These are phyloP conservation scores for Pteromalus puparum DNA, from an alignment of 1,140 invertebrate species.

Conservation along the genomic window DNA sequence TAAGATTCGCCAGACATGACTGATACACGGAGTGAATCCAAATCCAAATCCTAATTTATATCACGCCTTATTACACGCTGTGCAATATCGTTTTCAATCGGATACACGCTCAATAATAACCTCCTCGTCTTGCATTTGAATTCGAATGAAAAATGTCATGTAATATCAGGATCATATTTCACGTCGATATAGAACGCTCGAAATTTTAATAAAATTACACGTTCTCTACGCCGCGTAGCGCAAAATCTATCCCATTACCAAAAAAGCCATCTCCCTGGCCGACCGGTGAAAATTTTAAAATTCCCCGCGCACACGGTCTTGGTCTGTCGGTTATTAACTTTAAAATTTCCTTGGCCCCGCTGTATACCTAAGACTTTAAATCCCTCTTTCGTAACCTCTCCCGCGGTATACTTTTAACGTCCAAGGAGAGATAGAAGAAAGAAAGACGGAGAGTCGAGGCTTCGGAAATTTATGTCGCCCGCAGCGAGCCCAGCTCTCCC, in stretches of 20 bases:
- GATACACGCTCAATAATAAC: too few species aligned
- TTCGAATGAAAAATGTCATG: too few species aligned
- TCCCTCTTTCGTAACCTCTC: constrained; percentile 16
- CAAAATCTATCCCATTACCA: constrained; percentile 34
- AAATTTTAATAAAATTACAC: constrained; percentile 37
- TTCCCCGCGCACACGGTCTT: constrained; percentile 42
- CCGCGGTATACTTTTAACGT: constrained; percentile 32
- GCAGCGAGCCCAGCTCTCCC: constrained; percentile 20
- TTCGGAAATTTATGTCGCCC: constrained; percentile 39
- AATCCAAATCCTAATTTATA: not conserved
- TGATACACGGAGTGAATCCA: too few species aligned
- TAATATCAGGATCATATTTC: too few species aligned
- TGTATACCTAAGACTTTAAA: constrained; percentile 45
- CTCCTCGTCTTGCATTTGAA: too few species aligned
- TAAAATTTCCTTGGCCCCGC: constrained; percentile 37
- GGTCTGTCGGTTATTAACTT: constrained; percentile 40
- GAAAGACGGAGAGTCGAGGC: not conserved
- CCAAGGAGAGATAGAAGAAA: not conserved
- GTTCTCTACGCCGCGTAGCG: not conserved
- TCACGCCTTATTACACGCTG: not conserved
- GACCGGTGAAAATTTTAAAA: constrained; percentile 13
- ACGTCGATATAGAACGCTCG: not conserved
- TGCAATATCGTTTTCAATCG: too few species aligned
- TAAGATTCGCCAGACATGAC: too few species aligned
- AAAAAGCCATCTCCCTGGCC: not conserved